Base-by-base conservation (phyloP, 2,888 invertebrate genomes). In the Heteromyza rotundicornis region DNA sequence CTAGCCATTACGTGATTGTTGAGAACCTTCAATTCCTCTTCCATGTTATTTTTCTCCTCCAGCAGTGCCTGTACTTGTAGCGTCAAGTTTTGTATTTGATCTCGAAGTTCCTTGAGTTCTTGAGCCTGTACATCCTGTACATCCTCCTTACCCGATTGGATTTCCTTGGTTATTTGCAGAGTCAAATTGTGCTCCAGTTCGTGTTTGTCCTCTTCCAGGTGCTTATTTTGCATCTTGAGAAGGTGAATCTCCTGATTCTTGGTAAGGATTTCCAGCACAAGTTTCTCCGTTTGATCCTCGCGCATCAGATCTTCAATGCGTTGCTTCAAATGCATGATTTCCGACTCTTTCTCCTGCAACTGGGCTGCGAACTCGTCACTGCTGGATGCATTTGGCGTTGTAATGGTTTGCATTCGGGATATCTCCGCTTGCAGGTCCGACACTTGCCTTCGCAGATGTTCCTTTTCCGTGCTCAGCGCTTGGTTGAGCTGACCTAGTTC, bases 221-320 rank as follows among this genome's bases (percentile, higher is more conserved):
- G 84, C 44, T 83, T 79, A 1, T 84, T 73, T 72, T 85, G 84
- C 62, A 75, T 74, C 64, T 80, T 83, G 50, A 85, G 68, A 63
- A 71, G 60, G 59, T 84, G 84, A 17, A 85, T 74, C 67, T 84
- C 84, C 65, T 84, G 81, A 22, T 84, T 79, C 66, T 83, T 80
- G 23, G 75, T 76, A 0, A 80, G 64, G 64, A 82, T 79, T 68
- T 81, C 83, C 2, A 83, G 70, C 14, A 81, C 81, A 19, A 84
- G 66, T 24, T 81, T 79, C 59, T 84, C 80, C 3, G 81, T 77
- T 57, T 78, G 73, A 64, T 84, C 82, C 72, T 84, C 84, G 16
- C 80, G 75, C 71, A 84, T 83, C 1, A 85, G 77, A 50, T 85
- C 84, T 55, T 85, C 82, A 40, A 82, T 80, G 66, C 79, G 81